A percentile compares a stretch with the other conserved stretches of the same genome.
Conservation (phyloP, 2,113 vertebrate genomes). For the Eulemur macaco region DNA sequence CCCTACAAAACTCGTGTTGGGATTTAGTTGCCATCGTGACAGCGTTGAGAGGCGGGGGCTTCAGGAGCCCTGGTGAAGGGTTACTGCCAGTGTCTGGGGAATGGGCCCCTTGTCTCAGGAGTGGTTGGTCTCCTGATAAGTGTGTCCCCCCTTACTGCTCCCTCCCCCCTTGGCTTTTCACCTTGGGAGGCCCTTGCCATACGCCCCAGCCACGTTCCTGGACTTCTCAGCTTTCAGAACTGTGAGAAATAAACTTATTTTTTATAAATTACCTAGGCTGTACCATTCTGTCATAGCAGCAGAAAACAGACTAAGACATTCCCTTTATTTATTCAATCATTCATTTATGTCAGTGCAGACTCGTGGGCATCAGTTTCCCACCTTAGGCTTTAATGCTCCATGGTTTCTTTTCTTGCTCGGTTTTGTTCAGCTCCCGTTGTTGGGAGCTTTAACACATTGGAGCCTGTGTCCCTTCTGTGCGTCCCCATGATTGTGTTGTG, state of each 20-base stretch:
- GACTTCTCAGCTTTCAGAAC: not conserved
- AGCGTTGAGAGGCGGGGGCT: too few species aligned
- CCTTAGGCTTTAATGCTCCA: not conserved
- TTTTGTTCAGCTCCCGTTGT: not conserved
- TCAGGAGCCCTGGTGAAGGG: not conserved
- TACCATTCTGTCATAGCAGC: not conserved
- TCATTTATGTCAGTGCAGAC: not conserved
- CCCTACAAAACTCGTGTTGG: not conserved
- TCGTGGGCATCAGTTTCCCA: not conserved
- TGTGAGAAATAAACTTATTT: not conserved
- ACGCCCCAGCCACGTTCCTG: not conserved
- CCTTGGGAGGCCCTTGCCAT: not conserved
- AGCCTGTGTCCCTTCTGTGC: too few species aligned
- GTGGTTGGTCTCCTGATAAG: not conserved
- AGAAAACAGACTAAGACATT: not conserved
- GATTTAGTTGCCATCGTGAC: not conserved
- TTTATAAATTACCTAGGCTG: not conserved
- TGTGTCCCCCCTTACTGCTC: not conserved
- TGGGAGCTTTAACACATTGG: accelerated
- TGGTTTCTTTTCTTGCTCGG: not conserved
- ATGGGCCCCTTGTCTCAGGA: not conserved
- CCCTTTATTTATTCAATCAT: not conserved
- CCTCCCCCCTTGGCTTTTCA: not conserved
- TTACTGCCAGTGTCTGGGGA: not conserved
- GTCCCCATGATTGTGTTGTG: not conserved